Evolutionary conservation across 2,113 vertebrate genomes (phyloP), one percentile per base, ranked within the genome.

Genomic region (Trachemys scripta): DNA sequence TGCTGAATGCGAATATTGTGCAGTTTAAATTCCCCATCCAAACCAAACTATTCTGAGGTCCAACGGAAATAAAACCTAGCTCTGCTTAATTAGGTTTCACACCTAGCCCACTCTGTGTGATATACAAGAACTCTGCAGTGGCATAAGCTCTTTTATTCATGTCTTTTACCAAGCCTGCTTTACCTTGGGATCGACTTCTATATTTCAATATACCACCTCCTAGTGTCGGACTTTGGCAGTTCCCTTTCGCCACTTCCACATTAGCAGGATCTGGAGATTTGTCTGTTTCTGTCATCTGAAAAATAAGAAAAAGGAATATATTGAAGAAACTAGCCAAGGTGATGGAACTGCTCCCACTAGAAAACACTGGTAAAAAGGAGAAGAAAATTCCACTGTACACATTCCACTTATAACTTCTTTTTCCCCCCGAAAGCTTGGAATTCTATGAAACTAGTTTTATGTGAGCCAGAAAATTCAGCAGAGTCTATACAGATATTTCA

Each of bases 181-280:
- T 93, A 99, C 99, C 99, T 98, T 99, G 99, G 10, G 99, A 98
- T 53, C 99, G 97, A 91, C 98, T 99, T 97, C 98, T 98, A 94
- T 99, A 98, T 95, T 99, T 99, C 96, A 98, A 96, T 92, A 98
- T 98, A 65, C 96, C 97, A 92, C 96, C 96, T 90, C 98, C 98
- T 53, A 98, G 96, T 57, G 98, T 91, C 57, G 99, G 99, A 94
- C 98, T 99, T 85, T 98, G 98, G 84, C 98, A 98, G 97, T 94
- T 98, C 85, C 97, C 98, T 97, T 98, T 98, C 95, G 98, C 88
- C 2, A 90, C 96, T 50, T 99, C 99, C 2, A 87, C 85, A 89
- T 96, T 97, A 51, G 96, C 87, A 45, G 94, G 72, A 13, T 99
- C 99, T 89, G 99, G 98, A 89, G 97, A 89, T 50, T 98, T 99